A percentile compares a stretch with the other conserved stretches of the same genome.
Conservation (phyloP, 2,797 vertebrate species). For the Schizothorax lantsangensis region DNA sequence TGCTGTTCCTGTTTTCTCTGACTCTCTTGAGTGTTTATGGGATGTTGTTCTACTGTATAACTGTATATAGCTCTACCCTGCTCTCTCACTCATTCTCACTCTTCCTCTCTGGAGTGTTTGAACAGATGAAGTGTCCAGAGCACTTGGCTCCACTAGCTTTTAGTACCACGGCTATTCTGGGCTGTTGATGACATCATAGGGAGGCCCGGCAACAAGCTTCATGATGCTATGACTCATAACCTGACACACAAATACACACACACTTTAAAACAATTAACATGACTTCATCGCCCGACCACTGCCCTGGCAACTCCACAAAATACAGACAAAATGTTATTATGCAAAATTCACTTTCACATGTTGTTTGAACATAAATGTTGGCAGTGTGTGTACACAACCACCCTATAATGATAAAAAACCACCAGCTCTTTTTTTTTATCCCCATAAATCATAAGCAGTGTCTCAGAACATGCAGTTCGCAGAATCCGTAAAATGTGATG, state of each 20-base stretch:
- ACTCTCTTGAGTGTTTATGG: background rate
- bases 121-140: slow-evolving; percentile 45
- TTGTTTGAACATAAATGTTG: background rate
- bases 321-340: background rate
- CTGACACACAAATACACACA: slow-evolving; percentile 17
- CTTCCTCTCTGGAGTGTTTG: slow-evolving; percentile 25
- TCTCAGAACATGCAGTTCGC: background rate
- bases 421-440: background rate
- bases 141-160: slow-evolving; percentile 57
- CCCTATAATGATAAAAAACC: background rate
- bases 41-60: background rate
- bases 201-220: slow-evolving; percentile 66
- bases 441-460: background rate
- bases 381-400: background rate
- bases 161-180: slow-evolving; percentile 74
- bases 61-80: background rate
- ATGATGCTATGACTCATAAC: slow-evolving; percentile 66
- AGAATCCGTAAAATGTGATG: background rate
- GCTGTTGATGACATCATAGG: slow-evolving; percentile 73
- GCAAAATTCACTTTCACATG: background rate
- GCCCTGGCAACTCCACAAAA: background rate
- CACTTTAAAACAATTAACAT: slow-evolving; percentile 25
- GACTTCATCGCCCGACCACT: background rate
- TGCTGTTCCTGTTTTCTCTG: slow-evolving; percentile 9
- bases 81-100: slow-evolving; percentile 5